These are phyloP conservation scores for Colletes gigas DNA, from an alignment of 1,140 invertebrate species.

Conservation along the genomic window DNA sequence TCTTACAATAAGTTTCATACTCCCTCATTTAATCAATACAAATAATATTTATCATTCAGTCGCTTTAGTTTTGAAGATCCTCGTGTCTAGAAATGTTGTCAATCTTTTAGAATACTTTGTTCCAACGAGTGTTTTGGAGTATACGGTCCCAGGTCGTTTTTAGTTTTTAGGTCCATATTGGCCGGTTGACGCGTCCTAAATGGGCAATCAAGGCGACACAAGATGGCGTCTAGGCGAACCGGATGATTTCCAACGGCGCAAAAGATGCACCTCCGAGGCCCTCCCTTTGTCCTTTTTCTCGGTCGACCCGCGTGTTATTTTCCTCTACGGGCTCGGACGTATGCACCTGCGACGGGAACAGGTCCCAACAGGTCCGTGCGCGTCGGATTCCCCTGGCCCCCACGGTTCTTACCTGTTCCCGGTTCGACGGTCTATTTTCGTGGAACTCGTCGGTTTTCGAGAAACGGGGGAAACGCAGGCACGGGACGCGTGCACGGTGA, in stretches of 20 bases:
- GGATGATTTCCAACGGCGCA: conserved; percentile 52
- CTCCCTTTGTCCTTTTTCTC: conserved; percentile 57
- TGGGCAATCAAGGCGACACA: too few relatives aligned
- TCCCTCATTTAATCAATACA: too few relatives aligned
- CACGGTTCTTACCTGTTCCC: conserved; percentile 29
- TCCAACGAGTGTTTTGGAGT: too few relatives aligned
- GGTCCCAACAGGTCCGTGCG: conserved; percentile 72
- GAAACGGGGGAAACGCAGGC: not conserved
- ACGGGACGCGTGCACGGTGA: too few relatives aligned
- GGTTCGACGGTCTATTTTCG: conserved; percentile 17
- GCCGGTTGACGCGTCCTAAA: not conserved
- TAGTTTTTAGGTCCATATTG: too few relatives aligned
- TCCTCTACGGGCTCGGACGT: conserved; percentile 52
- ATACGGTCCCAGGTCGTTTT: too few relatives aligned
- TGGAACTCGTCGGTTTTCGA: not conserved
- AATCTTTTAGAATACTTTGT: too few relatives aligned
- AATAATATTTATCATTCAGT: too few relatives aligned
- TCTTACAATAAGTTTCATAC: too few relatives aligned
- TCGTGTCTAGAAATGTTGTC: too few relatives aligned
- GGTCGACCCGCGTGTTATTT: conserved; percentile 57
- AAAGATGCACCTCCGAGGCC: conserved; percentile 39
- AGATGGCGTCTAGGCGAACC: not conserved
- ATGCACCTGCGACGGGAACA: conserved; percentile 76
- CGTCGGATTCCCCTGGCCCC: conserved; percentile 51
- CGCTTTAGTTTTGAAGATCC: too few relatives aligned